Evolutionary conservation across 64 coral and sea anemone genomes (phyloP), one percentile per base, ranked within the genome.

Genomic region (Stichodactyla helianthus): DNA sequence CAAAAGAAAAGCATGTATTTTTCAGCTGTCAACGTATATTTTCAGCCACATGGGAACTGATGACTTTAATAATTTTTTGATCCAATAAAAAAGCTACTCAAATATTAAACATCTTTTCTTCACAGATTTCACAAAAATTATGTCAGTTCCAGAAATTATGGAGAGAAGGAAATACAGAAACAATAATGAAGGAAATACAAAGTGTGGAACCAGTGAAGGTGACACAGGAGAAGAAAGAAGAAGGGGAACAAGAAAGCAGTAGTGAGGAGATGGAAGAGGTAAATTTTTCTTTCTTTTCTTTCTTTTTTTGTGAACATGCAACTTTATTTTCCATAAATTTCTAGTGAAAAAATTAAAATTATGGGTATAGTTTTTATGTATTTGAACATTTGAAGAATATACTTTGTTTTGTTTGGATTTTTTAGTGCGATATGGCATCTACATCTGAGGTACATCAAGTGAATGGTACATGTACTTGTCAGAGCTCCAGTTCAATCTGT

Each of bases 51-150:
- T 44, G 35, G 35, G 35, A 44, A 44, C 35, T 44, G 2, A 44
- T 44, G 35, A 44, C 35, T 44, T 44, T 44, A 44, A 44, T 44
- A 44, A 44, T 44, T 44, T 44, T 44, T 44, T 44, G 35, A 44
- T 58, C 14, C 14, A 15, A 58, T 11, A 58, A 58, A 58, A 58
- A 58, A 6, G 1, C 14, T 9, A 58, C 14, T 58, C 8, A 58
- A 11, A 58, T 11, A 58, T 9, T 11, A 58, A 58, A 58, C 0
- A 57, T 58, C 14, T 63, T 11, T 88, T 16, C 79, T 82, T 9
- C 27, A 59, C 9, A 86, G 84, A 76, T 92, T 70, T 85, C 79
- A 19, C 77, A 92, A 80, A 92, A 92, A 71, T 81, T 92, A 35
- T 87, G 84, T 71, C n/a, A 14, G 12, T 92, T 82, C 81, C 90